A percentile compares a stretch with the other conserved stretches of the same genome.
These are phyloP conservation scores for Dascillus cervinus DNA, from an alignment of 2,888 invertebrate species.

Conservation along the genomic window DNA sequence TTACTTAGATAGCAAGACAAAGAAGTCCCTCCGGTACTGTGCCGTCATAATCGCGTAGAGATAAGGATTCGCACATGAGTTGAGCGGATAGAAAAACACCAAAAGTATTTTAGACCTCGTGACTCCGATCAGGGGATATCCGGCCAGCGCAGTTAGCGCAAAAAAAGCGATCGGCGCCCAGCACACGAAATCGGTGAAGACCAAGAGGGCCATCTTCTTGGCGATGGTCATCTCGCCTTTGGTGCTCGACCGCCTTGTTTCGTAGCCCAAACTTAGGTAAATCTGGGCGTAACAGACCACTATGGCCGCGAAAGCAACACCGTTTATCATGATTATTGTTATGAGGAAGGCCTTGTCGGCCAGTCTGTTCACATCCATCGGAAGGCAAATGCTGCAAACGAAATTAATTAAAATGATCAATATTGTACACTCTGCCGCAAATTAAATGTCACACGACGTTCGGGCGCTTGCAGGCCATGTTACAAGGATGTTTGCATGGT, in stretches of 20 bases:
- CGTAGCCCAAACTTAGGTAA: slow-evolving; percentile 70
- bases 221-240: slow-evolving; percentile 69
- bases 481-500: no score
- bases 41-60: slow-evolving; percentile 85
- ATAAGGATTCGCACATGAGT: slow-evolving; percentile 89
- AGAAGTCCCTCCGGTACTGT: slow-evolving; percentile 73
- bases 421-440: no score
- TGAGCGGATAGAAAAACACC: slow-evolving; percentile 86
- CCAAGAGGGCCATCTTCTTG: slow-evolving; percentile 84
- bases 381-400: slow-evolving; percentile 69
- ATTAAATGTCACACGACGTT: no score
- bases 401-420: no score
- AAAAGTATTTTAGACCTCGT: slow-evolving; percentile 72
- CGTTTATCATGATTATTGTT: slow-evolving; percentile 66
- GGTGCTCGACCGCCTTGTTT: slow-evolving; percentile 49
- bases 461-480: no score
- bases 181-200: slow-evolving; percentile 75
- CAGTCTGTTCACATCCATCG: slow-evolving; percentile 68
- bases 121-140: slow-evolving; percentile 75
- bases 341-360: slow-evolving; percentile 69
- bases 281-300: slow-evolving; percentile 81
- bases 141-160: slow-evolving; percentile 77
- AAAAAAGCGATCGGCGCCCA: slow-evolving; percentile 88
- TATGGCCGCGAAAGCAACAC: slow-evolving; percentile 74
- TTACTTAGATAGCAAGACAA: slow-evolving; percentile 58